Conservation (phyloP, 2,113 vertebrate genomes). For the Protobothrops flavoviridis region DNA sequence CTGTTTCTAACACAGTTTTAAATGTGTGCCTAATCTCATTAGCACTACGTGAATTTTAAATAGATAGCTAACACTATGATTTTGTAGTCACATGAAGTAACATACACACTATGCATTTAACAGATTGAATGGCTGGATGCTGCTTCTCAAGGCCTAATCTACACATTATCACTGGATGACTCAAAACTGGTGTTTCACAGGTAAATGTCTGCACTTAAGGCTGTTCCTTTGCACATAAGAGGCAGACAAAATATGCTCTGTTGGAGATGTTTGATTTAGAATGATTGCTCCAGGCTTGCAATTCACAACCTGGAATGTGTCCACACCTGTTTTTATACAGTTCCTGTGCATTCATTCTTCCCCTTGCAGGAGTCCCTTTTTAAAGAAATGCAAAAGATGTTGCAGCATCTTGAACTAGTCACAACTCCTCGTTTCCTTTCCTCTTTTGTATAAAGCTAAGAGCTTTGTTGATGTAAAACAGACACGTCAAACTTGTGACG, state of each 20-base stretch:
- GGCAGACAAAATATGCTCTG: not conserved
- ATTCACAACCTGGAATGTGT: not conserved
- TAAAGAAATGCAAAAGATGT: not conserved
- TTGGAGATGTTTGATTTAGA: not conserved
- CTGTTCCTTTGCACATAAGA: not conserved
- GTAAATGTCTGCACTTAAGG: not conserved
- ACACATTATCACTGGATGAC: not conserved
- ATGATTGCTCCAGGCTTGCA: not conserved
- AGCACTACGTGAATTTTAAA: not conserved
- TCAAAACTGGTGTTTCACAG: not conserved
- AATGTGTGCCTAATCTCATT: not conserved
- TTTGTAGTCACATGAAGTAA: not conserved
- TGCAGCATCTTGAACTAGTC: not conserved
- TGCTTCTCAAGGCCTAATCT: not conserved
- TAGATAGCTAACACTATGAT: not conserved
- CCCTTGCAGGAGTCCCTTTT: not conserved
- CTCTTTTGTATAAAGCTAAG: not conserved
- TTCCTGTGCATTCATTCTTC: not conserved
- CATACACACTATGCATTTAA: not conserved
- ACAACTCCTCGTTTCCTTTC: not conserved
- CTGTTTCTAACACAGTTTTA: not conserved
- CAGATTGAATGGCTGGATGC: not conserved
- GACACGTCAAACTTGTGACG: too few species aligned
- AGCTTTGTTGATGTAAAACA: not conserved
- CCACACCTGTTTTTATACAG: not conserved